Evolutionary conservation across 1,140 invertebrate genomes (phyloP).

Genomic region (Grapholita molesta): DNA sequence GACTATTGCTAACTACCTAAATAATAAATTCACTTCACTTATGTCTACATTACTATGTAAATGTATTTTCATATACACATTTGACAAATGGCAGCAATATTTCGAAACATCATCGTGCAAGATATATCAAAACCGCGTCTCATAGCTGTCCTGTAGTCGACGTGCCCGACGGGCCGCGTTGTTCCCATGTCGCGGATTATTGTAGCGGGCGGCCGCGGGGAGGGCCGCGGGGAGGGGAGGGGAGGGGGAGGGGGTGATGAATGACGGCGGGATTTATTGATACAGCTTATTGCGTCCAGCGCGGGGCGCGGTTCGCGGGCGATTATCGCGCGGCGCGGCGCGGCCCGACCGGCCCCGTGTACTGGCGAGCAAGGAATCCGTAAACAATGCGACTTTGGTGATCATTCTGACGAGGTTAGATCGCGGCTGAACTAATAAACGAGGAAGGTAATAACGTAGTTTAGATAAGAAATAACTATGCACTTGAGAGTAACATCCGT

Average conservation of each 20-base stretch:
- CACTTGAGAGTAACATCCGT: too few relatives aligned
- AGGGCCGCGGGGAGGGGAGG: not conserved
- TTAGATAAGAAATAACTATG: too few relatives aligned
- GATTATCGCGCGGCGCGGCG: not conserved
- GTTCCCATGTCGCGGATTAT: not conserved
- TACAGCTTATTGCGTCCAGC: not conserved
- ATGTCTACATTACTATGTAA: not conserved
- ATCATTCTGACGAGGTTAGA: too few relatives aligned
- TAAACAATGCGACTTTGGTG: too few relatives aligned
- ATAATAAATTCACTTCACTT: too few relatives aligned
- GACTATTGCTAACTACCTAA: too few relatives aligned
- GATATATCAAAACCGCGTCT: not conserved
- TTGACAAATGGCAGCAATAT: not conserved
- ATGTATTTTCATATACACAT: not conserved
- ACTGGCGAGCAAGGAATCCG: too few relatives aligned
- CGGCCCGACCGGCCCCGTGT: too few relatives aligned
- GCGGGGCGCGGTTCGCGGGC: not conserved
- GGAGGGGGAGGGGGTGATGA: not conserved
- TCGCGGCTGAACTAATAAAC: too few relatives aligned
- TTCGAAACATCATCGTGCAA: not conserved
- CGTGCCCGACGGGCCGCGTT: not conserved
- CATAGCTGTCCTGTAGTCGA: not conserved
- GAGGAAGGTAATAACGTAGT: too few relatives aligned
- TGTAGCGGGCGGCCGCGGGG: not conserved
- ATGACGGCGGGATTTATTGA: conserved; percentile 6